phyloP scores from a whole-genome alignment of 2,113 vertebrate species.

The Agapornis roseicollis region DNA sequence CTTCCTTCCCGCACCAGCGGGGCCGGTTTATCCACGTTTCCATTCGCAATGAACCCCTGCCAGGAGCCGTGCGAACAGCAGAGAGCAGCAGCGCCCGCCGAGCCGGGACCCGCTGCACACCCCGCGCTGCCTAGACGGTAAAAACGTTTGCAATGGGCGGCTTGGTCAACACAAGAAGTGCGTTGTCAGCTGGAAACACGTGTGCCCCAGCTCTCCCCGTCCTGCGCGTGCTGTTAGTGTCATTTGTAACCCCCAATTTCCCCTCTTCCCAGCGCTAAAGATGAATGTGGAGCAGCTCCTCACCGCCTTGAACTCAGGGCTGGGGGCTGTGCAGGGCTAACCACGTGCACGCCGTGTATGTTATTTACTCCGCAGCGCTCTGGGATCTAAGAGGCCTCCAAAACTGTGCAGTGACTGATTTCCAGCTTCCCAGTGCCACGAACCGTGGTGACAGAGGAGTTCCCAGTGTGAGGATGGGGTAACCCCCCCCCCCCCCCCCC shows the following conservation, averaged over 20 bases:
- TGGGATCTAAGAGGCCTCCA: neutral
- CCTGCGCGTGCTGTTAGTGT: no score
- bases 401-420: fast-evolving
- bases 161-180: neutral
- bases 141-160: neutral
- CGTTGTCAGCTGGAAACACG: neutral
- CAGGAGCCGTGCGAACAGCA: neutral
- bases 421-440: neutral
- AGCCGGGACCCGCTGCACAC: neutral
- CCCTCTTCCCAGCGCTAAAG: no score
- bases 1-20: neutral
- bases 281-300: neutral
- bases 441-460: neutral
- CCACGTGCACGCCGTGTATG: fast-evolving
- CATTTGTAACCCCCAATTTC: fast-evolving
- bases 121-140: fast-evolving
- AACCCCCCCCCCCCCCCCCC: neutral
- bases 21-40: fast-evolving
- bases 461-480: neutral
- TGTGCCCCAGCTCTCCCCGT: fast-evolving
- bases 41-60: neutral
- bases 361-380: neutral
- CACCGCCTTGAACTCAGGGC: neutral
- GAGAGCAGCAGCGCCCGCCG: neutral
- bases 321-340: neutral